phyloP scores from a whole-genome alignment of 2,888 invertebrate genomes.

The Hirtodrosophila duncani region DNA sequence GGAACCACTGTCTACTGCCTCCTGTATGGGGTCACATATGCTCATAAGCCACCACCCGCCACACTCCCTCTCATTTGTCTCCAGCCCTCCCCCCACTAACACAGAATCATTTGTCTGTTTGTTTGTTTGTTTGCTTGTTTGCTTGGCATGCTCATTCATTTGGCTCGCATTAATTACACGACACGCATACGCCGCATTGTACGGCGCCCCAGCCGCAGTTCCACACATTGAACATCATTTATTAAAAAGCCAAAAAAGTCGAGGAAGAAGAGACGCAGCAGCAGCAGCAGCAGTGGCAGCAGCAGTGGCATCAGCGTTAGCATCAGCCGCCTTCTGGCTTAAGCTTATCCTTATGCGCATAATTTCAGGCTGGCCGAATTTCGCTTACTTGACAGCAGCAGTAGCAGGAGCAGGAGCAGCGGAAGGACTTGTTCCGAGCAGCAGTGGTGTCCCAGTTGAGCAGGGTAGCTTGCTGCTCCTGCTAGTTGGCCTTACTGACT shows the following conservation, averaged over 20 bases:
- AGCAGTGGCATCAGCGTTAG: neutral
- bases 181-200: conserved; percentile 57
- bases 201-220: neutral
- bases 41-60: neutral
- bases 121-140: conserved; percentile 38
- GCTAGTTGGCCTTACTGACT: too few relatives aligned
- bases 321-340: neutral
- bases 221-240: conserved; percentile 40
- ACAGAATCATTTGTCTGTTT: conserved; percentile 57
- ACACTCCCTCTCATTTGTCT: neutral
- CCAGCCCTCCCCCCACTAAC: conserved; percentile 1
- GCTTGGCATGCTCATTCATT: conserved; percentile 60
- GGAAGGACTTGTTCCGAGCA: too few relatives aligned
- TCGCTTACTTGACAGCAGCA: conserved; percentile 23
- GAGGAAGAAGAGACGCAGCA: conserved; percentile 4
- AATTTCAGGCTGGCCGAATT: conserved; percentile 39
- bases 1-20: too few relatives aligned
- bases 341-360: conserved; percentile 39
- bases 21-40: conserved; percentile 45
- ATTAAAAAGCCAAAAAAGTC: conserved; percentile 57
- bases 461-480: too few relatives aligned
- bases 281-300: neutral
- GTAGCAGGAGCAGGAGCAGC: neutral
- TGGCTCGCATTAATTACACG: conserved; percentile 69
- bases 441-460: too few relatives aligned